These are phyloP conservation scores for Pseudomyrmex pallidus DNA, from an alignment of 1,140 invertebrate species.

Conservation along the genomic window DNA sequence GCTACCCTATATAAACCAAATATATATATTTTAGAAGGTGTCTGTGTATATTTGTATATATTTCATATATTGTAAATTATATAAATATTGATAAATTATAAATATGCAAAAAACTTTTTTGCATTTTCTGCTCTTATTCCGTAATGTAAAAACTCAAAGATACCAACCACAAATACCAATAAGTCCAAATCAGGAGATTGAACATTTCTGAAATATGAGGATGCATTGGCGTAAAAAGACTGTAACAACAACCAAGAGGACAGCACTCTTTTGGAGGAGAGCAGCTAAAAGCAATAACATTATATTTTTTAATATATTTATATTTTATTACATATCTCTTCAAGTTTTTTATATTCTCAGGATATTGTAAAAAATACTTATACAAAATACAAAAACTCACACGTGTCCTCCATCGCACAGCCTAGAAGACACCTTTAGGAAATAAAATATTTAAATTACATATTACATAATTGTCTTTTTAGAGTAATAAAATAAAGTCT, in stretches of 20 bases:
- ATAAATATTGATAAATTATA: neutral
- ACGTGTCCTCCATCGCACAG: conserved; percentile 82
- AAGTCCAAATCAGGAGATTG: conserved; percentile 82
- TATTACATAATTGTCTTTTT: neutral
- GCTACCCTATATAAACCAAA: conserved; percentile 85
- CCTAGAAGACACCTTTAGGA: conserved; percentile 80
- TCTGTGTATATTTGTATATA: neutral
- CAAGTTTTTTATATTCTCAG: neutral
- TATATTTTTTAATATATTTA: neutral
- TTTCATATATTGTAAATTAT: neutral
- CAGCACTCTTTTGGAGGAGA: conserved; percentile 90
- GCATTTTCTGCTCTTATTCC: neutral
- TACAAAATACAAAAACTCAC: conserved; percentile 75
- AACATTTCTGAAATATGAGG: conserved; percentile 83
- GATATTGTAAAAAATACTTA: neutral
- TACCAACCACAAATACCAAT: conserved; percentile 83
- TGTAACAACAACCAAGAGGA: conserved; percentile 89
- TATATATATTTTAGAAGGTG: neutral
- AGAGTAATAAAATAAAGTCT: too few relatives aligned
- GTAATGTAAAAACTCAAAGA: neutral
- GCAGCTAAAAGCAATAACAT: conserved; percentile 82
- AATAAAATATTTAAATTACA: conserved; percentile 56
- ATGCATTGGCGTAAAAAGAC: conserved; percentile 84
- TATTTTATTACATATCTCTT: conserved; percentile 2
- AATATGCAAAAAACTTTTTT: conserved; percentile 18